Base-by-base conservation (phyloP, 2,113 vertebrate species). In the Laterallus jamaicensis region DNA sequence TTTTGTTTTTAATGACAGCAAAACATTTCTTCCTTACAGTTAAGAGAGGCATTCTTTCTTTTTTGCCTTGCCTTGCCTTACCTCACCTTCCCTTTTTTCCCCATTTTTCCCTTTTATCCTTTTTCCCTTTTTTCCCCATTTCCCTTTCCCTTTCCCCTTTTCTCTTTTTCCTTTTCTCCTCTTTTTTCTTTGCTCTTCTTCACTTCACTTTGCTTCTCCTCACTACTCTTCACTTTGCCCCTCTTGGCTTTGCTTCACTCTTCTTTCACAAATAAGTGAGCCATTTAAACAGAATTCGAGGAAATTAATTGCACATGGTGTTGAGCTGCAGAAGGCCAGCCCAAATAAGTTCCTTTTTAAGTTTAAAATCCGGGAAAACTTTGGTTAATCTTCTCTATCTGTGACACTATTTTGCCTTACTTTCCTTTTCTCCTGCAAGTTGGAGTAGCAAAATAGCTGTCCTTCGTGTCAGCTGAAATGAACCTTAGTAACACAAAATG, bases 241-340 rank as follows among this genome's bases (percentile, higher is more conserved):
- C 49, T 49, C 49, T 49, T 22, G 19, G 49, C 21, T 49, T 22
- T 49, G 20, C 11, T 49, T 49, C 20, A 22, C 49, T 49, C 22
- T 49, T 69, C 17, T 77, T 50, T 56, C 71, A 35, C 37, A 21
- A 88, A 56, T 55, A 80, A 91, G 32, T 50, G 29, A 86, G 11
- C 20, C 26, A 56, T 88, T 93, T 42, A 40, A 82, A 66, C 15
- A 83, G 55, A 90, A 93, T 88, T 86, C 83, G 42, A 88, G 86
- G 21, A 77, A 94, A 93, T 90, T 82, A 88, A 86, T 62, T 88
- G 55, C 92, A 95, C 32, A 47, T 86, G 68, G 64, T 83, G 25
- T 77, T 88, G 88, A 94, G 81, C 64, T 81, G 59, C 75, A 90
- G 59, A 59, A 80, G 15, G 56, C 5, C 37, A 81, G 25, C 59